Evolutionary conservation across 2,113 vertebrate species (phyloP), one percentile per base, ranked within the genome.

Genomic region (Aleadryas rufinucha): DNA sequence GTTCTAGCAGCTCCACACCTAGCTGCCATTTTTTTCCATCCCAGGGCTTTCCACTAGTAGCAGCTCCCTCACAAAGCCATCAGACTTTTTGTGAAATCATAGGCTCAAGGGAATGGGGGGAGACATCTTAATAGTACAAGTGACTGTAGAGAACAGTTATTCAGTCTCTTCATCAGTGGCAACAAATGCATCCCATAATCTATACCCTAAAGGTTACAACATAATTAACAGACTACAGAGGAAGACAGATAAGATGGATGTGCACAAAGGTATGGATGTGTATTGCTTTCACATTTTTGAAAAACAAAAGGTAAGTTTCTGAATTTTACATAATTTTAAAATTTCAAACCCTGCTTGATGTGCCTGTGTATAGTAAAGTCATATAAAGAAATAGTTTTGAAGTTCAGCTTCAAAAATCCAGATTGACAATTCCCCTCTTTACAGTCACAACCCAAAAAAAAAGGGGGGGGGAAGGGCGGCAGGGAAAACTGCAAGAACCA

Each of bases 381-480:
- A 59, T 22, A 50, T 3, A 52, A 59, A 72, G 45, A 76, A 79
- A 66, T 1, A 78, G n/a, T 50, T 87, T 64, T 65, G 47, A 95
- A 89, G 59, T 54, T 82, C 20, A 47, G 22, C 35, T 84, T 79
- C 54, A 89, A 83, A 87, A 89, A 50, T 16, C 8, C 70, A 88
- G 28, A 50, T 53, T 65, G 75, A 66, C 50, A 74, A 77, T 45
- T 63, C 35, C 45, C 2, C 0, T 87, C 70, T 81, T 72, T 23
- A 83, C 7, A 3, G 37, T 50, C n/a, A 50, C 10, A 64, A 71
- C 6, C 1, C 23, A 21, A 47, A 20, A 18, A 13, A 42, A 42
- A 23, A 53, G 2, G 8, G 2, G 10, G 6, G 12, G 1, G 2
- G 2, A 7, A 13, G 5, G 1, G 10, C 3, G 19, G 14, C 20